Conservation (phyloP, 2,113 vertebrate species). For the Otolemur garnettii region DNA sequence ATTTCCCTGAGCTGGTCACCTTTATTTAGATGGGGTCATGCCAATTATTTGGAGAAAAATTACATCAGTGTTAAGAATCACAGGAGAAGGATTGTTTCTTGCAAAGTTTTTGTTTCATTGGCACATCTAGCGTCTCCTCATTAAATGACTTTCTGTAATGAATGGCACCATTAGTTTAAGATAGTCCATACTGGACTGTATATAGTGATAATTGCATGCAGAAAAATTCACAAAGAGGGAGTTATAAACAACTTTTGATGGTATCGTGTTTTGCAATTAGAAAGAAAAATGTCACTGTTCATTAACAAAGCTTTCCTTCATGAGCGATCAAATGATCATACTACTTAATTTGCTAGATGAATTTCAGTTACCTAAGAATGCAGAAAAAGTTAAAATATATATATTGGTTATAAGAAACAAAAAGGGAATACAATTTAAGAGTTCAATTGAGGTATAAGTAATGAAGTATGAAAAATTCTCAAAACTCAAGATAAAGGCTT, state of each 20-base stretch:
- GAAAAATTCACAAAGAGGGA: conserved; percentile 22
- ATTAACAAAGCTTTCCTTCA: conserved; percentile 45
- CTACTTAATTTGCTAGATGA: not conserved
- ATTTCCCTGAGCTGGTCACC: not conserved
- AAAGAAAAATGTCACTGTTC: conserved; percentile 24
- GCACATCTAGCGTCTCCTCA: conserved; percentile 21
- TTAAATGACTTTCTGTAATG: conserved; percentile 31
- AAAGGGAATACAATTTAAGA: not conserved
- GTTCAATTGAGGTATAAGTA: not conserved
- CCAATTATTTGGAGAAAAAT: not conserved
- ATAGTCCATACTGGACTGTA: not conserved
- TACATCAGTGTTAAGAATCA: not conserved
- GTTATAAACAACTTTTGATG: not conserved
- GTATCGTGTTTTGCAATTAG: conserved; percentile 9
- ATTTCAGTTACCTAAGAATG: not conserved
- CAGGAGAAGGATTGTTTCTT: not conserved
- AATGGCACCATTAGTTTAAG: not conserved
- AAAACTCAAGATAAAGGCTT: not conserved
- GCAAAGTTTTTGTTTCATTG: not conserved
- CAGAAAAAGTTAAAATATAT: not conserved
- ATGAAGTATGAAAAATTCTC: not conserved
- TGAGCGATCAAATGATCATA: conserved; percentile 20
- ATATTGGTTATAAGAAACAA: not conserved
- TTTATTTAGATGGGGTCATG: not conserved
- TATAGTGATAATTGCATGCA: not conserved